Conservation (phyloP, 2,888 invertebrate genomes). For the Andrena praecox region DNA sequence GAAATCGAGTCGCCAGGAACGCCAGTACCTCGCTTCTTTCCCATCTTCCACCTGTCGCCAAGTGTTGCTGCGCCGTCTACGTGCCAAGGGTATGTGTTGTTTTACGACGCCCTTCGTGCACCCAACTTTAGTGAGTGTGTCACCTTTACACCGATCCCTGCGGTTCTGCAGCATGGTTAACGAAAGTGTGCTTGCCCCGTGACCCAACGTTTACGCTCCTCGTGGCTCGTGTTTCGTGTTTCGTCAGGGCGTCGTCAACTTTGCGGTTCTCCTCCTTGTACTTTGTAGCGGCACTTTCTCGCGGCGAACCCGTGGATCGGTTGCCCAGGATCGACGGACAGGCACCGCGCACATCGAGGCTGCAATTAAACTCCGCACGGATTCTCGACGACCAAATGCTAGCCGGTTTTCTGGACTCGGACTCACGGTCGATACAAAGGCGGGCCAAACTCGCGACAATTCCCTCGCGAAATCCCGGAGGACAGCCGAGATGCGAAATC, state of each 20-base stretch:
- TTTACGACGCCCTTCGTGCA: background rate
- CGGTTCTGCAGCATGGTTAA: background rate
- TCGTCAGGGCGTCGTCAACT: background rate
- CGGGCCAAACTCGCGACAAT: conserved; percentile 37
- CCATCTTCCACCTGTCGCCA: no score
- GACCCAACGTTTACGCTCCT: background rate
- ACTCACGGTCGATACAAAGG: conserved; percentile 36
- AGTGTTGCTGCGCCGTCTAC: background rate
- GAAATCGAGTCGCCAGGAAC: no score
- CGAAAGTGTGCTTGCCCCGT: background rate
- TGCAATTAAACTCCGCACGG: conserved; percentile 24
- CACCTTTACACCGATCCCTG: background rate
- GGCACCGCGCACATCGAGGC: background rate
- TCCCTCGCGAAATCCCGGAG: conserved; percentile 19
- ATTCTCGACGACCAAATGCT: background rate
- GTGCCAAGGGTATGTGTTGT: background rate
- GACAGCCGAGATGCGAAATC: conserved; percentile 25
- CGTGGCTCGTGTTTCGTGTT: background rate
- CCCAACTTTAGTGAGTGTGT: background rate
- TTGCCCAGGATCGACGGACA: background rate
- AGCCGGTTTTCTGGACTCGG: background rate
- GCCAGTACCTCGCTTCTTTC: no score
- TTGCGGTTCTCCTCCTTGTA: background rate
- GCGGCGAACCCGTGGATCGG: background rate
- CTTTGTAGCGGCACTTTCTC: background rate